Percentiles rank a stretch among this genome's conserved stretches.
These are phyloP conservation scores for Atta cephalotes DNA, from an alignment of 1,140 invertebrate species.

Conservation along the genomic window DNA sequence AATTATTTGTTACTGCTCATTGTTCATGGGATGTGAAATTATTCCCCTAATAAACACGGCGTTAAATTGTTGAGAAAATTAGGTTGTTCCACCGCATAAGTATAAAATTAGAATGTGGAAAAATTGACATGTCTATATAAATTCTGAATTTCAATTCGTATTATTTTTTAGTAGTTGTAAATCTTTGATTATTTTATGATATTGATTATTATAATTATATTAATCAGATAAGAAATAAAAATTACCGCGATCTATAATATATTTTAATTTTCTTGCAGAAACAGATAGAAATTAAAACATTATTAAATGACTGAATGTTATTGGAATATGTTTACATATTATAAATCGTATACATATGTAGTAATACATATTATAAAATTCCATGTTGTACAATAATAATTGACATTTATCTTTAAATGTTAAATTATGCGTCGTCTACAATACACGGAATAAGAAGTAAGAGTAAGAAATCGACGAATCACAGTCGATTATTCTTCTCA, in stretches of 20 bases:
- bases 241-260: neutral
- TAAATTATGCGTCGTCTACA: neutral
- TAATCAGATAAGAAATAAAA: neutral
- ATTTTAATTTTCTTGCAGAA: neutral
- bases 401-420: neutral
- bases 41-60: neutral
- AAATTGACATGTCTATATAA: neutral
- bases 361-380: neutral
- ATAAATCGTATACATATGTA: too few species aligned
- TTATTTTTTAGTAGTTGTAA: neutral
- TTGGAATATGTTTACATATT: constrained; percentile 2
- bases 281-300: neutral
- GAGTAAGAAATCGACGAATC: too few species aligned
- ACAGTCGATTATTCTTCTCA: too few species aligned
- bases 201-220: neutral
- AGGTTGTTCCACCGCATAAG: constrained; percentile 31
- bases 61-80: constrained; percentile 48
- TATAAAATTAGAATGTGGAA: constrained; percentile 51
- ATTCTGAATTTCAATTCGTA: neutral
- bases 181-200: neutral
- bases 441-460: too few species aligned
- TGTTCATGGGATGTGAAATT: constrained; percentile 35
- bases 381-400: neutral
- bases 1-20: constrained; percentile 4
- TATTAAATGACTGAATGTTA: neutral